phyloP scores from a whole-genome alignment of 2,797 vertebrate genomes.

The Brachyalestes nurse region DNA sequence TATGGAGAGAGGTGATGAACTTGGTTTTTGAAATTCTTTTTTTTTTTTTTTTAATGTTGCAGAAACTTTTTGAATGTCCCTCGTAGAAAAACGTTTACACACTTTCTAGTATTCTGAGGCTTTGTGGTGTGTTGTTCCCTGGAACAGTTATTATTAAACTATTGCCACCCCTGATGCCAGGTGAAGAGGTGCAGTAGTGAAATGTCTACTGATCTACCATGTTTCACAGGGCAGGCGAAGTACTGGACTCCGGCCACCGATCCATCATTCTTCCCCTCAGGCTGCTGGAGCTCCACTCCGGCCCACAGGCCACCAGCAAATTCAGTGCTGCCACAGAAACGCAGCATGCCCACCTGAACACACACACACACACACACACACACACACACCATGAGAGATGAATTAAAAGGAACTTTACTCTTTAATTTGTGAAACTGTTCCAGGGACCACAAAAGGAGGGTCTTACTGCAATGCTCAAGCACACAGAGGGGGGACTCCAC shows the following conservation, averaged over 20 bases:
- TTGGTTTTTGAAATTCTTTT: no score
- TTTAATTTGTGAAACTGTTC: conserved; percentile 12
- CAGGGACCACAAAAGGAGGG: background rate
- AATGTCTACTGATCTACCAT: conserved; percentile 72
- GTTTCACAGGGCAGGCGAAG: conserved; percentile 88
- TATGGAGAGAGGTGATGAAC: no score
- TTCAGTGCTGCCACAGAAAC: conserved; percentile 92
- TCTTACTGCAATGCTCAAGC: conserved; percentile 19
- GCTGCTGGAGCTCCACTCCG: conserved; percentile 91
- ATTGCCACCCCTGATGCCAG: background rate
- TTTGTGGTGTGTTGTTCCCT: background rate
- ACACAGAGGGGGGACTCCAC: conserved; percentile 11
- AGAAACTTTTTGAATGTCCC: no score
- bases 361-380: conserved; percentile 19
- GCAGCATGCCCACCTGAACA: conserved; percentile 86
- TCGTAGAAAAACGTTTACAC: no score
- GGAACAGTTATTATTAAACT: background rate
- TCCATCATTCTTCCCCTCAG: conserved; percentile 95
- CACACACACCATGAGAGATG: background rate
- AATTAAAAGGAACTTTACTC: background rate
- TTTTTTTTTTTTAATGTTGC: no score
- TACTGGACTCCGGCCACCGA: conserved; percentile 93
- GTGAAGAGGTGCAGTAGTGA: background rate
- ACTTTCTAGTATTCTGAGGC: no score
- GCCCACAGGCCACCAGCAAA: conserved; percentile 97